Evolutionary conservation across 2,113 vertebrate genomes (phyloP).

Genomic region (Leptobrachium ailaonicum): DNA sequence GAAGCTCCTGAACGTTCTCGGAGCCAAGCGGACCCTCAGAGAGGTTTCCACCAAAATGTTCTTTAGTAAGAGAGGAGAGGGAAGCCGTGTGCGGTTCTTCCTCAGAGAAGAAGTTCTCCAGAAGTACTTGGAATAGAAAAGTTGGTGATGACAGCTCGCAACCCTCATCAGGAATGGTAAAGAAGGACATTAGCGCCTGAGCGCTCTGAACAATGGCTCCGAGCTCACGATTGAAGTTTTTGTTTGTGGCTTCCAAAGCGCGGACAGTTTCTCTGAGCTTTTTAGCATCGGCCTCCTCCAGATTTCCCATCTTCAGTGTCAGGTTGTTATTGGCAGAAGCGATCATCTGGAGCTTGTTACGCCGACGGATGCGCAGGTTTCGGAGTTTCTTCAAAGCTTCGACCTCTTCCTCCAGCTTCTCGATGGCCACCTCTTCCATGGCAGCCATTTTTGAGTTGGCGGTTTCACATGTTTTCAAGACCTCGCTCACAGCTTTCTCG

Average conservation of each 20-base stretch:
- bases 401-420: slow-evolving; percentile 78
- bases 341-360: slow-evolving; percentile 74
- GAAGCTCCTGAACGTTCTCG: slow-evolving; percentile 67
- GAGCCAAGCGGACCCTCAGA: slow-evolving; percentile 74
- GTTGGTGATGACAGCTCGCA: slow-evolving; percentile 40
- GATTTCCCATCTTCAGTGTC: slow-evolving; percentile 60
- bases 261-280: slow-evolving; percentile 65
- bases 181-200: slow-evolving; percentile 67
- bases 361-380: slow-evolving; percentile 71
- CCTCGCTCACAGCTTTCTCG: slow-evolving; percentile 73
- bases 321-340: slow-evolving; percentile 61
- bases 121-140: slow-evolving; percentile 76
- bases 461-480: slow-evolving; percentile 73
- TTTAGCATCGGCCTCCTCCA: slow-evolving; percentile 57
- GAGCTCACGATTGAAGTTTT: slow-evolving; percentile 70
- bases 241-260: slow-evolving; percentile 64
- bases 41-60: slow-evolving; percentile 69
- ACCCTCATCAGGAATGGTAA: slow-evolving; percentile 56
- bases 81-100: slow-evolving; percentile 82
- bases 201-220: slow-evolving; percentile 66
- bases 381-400: slow-evolving; percentile 72
- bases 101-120: slow-evolving; percentile 78
- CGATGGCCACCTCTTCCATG: slow-evolving; percentile 54
- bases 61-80: slow-evolving; percentile 70
- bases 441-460: slow-evolving; percentile 42